phyloP scores from a whole-genome alignment of 2,113 vertebrate species.

The Mesocricetus auratus region DNA sequence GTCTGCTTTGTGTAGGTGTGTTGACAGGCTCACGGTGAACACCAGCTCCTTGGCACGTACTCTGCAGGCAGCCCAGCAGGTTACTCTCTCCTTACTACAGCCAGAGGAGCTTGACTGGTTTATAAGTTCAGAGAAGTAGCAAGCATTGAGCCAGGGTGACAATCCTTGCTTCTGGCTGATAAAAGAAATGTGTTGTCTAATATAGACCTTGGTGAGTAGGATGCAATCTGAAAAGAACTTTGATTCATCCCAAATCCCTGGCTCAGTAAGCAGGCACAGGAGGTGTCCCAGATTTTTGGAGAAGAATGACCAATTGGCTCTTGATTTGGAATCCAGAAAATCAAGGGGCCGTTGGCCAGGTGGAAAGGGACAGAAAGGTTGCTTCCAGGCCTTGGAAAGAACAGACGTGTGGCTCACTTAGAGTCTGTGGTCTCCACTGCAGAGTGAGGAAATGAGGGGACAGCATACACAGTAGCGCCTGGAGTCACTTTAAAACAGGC shows the following conservation, averaged over 20 bases:
- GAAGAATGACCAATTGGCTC: neutral
- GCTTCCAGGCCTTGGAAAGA: neutral
- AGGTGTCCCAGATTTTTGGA: neutral
- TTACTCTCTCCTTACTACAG: neutral
- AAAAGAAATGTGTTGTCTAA: neutral
- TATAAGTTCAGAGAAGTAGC: neutral
- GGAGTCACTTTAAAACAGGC: neutral
- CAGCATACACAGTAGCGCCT: neutral
- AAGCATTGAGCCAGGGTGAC: neutral
- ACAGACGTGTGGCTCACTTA: neutral
- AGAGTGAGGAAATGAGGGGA: neutral
- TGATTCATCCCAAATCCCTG: neutral
- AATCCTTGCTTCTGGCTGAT: neutral
- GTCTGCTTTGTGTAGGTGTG: neutral
- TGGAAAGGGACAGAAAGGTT: neutral
- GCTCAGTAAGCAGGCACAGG: neutral
- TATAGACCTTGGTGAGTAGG: neutral
- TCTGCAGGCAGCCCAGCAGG: neutral
- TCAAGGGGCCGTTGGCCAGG: neutral
- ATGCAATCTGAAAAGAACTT: neutral
- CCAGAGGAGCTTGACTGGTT: neutral
- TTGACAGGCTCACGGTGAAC: neutral
- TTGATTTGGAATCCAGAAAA: neutral
- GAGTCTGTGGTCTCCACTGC: too few species aligned
- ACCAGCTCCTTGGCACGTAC: neutral